Conservation (phyloP, 2,113 vertebrate genomes). For the Carassius carassius region DNA sequence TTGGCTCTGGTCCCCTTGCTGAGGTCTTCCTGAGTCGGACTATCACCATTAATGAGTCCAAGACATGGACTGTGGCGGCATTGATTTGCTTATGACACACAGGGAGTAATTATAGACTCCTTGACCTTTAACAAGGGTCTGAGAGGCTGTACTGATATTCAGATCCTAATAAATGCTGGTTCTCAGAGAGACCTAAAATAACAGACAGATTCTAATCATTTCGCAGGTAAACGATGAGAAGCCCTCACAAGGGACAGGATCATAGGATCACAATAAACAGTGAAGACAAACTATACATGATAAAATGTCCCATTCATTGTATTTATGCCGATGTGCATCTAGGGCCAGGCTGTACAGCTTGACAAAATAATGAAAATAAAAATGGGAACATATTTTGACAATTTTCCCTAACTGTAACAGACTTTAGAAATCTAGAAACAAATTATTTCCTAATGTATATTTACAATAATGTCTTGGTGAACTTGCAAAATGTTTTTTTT, state of each 20-base stretch:
- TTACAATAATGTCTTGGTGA: no score
- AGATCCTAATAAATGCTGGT: background rate
- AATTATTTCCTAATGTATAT: no score
- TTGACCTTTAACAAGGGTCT: slow-evolving; percentile 31
- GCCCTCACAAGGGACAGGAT: background rate
- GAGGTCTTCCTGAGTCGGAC: background rate
- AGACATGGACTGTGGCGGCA: background rate
- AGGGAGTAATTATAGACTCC: slow-evolving; percentile 13
- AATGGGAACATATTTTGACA: no score
- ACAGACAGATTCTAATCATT: background rate
- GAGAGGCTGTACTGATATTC: background rate
- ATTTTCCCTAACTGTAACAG: no score
- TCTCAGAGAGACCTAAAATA: slow-evolving; percentile 13
- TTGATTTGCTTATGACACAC: background rate
- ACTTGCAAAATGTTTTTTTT: no score
- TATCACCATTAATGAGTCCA: background rate
- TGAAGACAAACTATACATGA: background rate
- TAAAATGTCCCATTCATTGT: background rate
- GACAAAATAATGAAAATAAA: no score
- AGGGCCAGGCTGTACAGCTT: no score
- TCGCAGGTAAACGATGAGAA: background rate
- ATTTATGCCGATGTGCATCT: background rate
- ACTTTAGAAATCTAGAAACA: no score
- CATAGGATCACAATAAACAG: background rate
- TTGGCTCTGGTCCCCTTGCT: background rate